A percentile compares a stretch with the other conserved stretches of the same genome.
These are phyloP conservation scores for Bombus consobrinus DNA, from an alignment of 1,140 invertebrate species.

Conservation along the genomic window DNA sequence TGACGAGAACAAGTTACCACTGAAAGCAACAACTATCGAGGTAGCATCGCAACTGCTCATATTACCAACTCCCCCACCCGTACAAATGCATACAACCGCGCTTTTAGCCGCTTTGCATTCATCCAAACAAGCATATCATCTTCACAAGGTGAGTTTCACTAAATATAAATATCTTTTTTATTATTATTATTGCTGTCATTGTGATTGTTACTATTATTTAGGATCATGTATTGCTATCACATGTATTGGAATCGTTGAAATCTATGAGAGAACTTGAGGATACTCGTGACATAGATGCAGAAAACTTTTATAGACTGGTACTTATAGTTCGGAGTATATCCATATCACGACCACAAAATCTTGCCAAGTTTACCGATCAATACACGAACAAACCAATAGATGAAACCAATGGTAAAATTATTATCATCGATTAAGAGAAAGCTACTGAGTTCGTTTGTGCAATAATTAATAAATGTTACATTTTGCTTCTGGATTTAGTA, in stretches of 20 bases:
- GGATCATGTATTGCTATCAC: constrained; percentile 91
- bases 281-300: constrained; percentile 91
- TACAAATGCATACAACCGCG: constrained; percentile 91
- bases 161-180: too few relatives aligned
- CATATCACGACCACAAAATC: constrained; percentile 91
- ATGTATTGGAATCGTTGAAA: constrained; percentile 89
- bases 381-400: constrained; percentile 82
- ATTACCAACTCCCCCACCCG: constrained; percentile 90
- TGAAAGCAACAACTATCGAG: constrained; percentile 86
- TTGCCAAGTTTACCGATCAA: constrained; percentile 90
- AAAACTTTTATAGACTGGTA: constrained; percentile 94
- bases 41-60: constrained; percentile 92
- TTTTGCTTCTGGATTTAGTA: constrained; percentile 57
- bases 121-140: constrained; percentile 89
- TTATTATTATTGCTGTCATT: neutral
- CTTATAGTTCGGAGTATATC: constrained; percentile 93
- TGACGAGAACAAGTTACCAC: constrained; percentile 74
- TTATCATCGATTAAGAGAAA: neutral
- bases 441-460: neutral
- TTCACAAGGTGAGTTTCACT: constrained; percentile 87
- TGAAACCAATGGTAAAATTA: constrained; percentile 78
- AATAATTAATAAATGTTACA: neutral
- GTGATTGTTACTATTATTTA: constrained; percentile 60
- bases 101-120: constrained; percentile 91
- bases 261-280: constrained; percentile 84